A percentile compares a stretch with the other conserved stretches of the same genome.
These are phyloP conservation scores for Doryteuthis pealeii DNA, from an alignment of 1,140 invertebrate genomes.

Conservation along the genomic window DNA sequence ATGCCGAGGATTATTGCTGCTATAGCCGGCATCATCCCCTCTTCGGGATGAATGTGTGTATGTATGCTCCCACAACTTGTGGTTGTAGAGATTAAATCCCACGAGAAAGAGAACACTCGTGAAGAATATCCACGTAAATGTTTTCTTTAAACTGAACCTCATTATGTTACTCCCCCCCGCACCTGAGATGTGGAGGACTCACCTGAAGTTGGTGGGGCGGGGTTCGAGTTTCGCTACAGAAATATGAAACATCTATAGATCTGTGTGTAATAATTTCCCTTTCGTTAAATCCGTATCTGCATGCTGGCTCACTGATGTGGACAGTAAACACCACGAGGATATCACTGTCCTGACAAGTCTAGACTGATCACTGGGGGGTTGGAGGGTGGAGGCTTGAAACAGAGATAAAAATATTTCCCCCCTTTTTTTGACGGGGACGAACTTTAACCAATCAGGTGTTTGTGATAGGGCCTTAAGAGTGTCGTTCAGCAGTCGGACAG, in stretches of 20 bases:
- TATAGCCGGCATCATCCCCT: not conserved
- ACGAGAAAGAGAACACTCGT: constrained; percentile 22
- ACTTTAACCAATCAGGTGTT: no score
- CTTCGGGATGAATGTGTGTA: not conserved
- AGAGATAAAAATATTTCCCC: no score
- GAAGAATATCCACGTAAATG: constrained; percentile 21
- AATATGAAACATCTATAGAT: not conserved
- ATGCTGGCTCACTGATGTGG: not conserved
- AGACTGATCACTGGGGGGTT: no score
- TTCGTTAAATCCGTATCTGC: not conserved
- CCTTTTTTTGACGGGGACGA: no score
- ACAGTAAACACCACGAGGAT: not conserved
- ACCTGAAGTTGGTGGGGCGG: not conserved
- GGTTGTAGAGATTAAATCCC: constrained; percentile 32
- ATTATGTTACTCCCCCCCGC: constrained; percentile 13
- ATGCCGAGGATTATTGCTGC: not conserved
- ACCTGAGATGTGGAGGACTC: not conserved
- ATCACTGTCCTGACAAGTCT: no score
- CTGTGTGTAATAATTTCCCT: not conserved
- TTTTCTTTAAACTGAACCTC: constrained; percentile 27
- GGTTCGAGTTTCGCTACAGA: not conserved
- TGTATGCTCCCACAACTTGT: constrained; percentile 20
- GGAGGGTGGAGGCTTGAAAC: no score
- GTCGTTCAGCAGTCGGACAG: no score
- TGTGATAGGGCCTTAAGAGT: no score